A percentile compares a stretch with the other conserved stretches of the same genome.
Conservation (phyloP, 2,797 vertebrate species). For the Chanos chanos region DNA sequence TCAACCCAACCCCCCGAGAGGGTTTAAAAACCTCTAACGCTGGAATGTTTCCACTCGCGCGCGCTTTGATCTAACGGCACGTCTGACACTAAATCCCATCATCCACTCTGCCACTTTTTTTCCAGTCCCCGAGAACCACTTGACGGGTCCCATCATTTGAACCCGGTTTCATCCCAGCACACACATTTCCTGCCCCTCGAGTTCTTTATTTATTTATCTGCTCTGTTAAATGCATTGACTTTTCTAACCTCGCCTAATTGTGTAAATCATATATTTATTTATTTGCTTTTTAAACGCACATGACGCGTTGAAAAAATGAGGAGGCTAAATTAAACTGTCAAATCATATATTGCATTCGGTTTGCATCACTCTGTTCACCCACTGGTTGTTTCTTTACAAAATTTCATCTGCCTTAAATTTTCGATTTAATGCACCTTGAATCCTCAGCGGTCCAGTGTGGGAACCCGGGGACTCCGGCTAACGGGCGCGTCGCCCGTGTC, state of each 20-base stretch:
- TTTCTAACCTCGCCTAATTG: no score
- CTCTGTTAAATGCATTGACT: no score
- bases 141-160: neutral
- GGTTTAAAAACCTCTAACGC: slow-evolving; percentile 43
- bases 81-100: slow-evolving; percentile 56
- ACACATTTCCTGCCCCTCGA: no score
- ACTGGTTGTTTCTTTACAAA: neutral
- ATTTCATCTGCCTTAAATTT: neutral
- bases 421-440: neutral
- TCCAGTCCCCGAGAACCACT: neutral
- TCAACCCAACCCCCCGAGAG: slow-evolving; percentile 25
- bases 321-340: no score
- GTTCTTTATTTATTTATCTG: no score
- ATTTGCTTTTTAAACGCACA: no score
- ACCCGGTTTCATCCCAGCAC: neutral
- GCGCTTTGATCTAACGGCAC: slow-evolving; percentile 58
- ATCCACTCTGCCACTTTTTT: slow-evolving; percentile 13
- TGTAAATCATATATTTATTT: no score
- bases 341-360: no score
- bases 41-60: slow-evolving; percentile 46
- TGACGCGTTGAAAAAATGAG: no score
- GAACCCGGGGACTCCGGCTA: slow-evolving; percentile 88
- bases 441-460: slow-evolving; percentile 86
- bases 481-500: slow-evolving; percentile 84
- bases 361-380: no score